Percentiles rank a stretch among this genome's conserved stretches.
These are phyloP conservation scores for Micropoecilia bifurca DNA, from an alignment of 2,797 vertebrate genomes.

Conservation along the genomic window DNA sequence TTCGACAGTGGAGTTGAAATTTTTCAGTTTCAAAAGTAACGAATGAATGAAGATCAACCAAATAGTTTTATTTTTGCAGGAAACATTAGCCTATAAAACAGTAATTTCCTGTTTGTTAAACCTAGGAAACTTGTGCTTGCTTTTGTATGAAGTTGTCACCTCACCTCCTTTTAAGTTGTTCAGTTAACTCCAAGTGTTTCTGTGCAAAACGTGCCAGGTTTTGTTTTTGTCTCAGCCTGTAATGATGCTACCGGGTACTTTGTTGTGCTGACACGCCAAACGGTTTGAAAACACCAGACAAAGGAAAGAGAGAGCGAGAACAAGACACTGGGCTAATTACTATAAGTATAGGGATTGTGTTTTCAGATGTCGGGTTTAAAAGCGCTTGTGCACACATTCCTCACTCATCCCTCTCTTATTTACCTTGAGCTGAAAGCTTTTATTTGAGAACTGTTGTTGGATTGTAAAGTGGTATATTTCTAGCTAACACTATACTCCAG, in stretches of 20 bases:
- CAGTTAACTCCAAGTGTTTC: constrained; percentile 19
- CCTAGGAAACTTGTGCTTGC: constrained; percentile 6
- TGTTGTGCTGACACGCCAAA: constrained; percentile 11
- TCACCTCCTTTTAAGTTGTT: constrained; percentile 11
- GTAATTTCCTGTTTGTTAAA: not conserved
- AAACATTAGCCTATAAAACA: not conserved
- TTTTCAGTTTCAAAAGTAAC: not conserved
- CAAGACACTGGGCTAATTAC: constrained; percentile 49
- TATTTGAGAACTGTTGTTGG: constrained; percentile 8
- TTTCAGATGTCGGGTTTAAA: constrained; percentile 53
- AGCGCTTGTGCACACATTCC: constrained; percentile 11
- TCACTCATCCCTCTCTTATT: constrained; percentile 20
- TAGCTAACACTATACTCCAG: not conserved
- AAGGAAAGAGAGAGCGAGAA: constrained; percentile 34
- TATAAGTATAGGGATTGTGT: constrained; percentile 45
- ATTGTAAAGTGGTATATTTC: constrained; percentile 26
- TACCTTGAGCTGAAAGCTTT: constrained; percentile 28
- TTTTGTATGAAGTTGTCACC: not conserved
- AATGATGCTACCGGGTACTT: constrained; percentile 47
- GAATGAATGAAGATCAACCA: not conserved
- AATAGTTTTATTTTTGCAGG: not conserved
- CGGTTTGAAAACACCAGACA: constrained; percentile 22
- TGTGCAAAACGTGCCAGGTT: constrained; percentile 30
- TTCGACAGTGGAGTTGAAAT: not conserved
- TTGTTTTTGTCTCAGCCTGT: constrained; percentile 22